Base-by-base conservation (phyloP, 2,113 vertebrate species). In the Mesocricetus auratus region DNA sequence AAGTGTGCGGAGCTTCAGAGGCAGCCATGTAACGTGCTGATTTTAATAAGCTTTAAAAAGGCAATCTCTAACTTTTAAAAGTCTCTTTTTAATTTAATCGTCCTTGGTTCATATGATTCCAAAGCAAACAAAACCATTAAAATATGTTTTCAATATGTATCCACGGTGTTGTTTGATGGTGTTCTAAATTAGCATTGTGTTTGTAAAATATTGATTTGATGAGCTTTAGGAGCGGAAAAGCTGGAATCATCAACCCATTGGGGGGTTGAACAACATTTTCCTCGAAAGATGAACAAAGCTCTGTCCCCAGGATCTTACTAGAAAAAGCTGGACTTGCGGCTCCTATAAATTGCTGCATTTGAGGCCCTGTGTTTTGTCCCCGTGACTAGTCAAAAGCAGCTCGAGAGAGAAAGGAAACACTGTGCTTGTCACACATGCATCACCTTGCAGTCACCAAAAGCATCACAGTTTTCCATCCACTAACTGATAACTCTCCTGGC, bases 21-120 rank as follows among this genome's bases (percentile, higher is more conserved):
- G 97, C 96, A 98, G 98, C 90, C 98, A 97, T 97, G 97, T 85
- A 98, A 97, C 98, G 98, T 97, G 98, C 98, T 98, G 98, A 98
- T 98, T 98, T 98, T 98, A 98, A 98, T 98, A 98, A 98, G 98
- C 98, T 98, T 98, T 98, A 97, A 98, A 98, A 98, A 98, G 97
- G 97, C 98, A 98, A 98, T 98, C 97, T 97, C 98, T 96, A 98
- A 99, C 98, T 99, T 99, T 98, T 97, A 97, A 97, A 99, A 98
- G 98, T 98, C 86, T 97, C 97, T 98, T 98, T 97, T 98, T 97
- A 97, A 98, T 98, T 97, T 98, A 98, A 98, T 98, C 75, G 90
- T 83, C 94, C 96, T 97, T 97, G 96, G 95, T 97, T 98, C 97
- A 58, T 97, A 98, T 90, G 91, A 97, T 98, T 97, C 97, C 97